Base-by-base conservation (phyloP, 2,888 invertebrate species). In the Sialis fuliginosa region DNA sequence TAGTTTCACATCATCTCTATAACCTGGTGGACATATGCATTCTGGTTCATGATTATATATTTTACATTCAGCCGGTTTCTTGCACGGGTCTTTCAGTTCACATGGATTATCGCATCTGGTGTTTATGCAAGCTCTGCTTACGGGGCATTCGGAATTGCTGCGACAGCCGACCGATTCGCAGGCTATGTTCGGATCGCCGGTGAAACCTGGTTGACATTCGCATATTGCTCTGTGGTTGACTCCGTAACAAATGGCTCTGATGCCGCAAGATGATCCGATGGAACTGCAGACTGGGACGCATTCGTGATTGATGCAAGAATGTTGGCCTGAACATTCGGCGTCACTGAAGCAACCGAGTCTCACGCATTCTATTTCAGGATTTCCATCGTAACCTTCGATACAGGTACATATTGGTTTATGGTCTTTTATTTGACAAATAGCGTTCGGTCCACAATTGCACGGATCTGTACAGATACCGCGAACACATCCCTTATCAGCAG, bases 361-460 rank as follows among this genome's bases (percentile, higher is more conserved):
- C 39, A 75, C 72, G 60, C 91, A 92, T 55, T 83, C 82, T 7
- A 82, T 75, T 57, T 85, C 80, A 32, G 90, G 85, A 61, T 88
- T 87, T 46, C 91, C 92, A 51, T 86, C 79, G 55, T 76, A 91
- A 42, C 88, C 89, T 56, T 78, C 76, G 50, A 75, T 73, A 61
- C 92, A 92, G 1, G 86, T 81, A 58, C 92, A 92, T 0, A 88
- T 79, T 0, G 90, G 88, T 61, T 86, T 86, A 58, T 92, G 91
- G 57, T 85, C 77, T 62, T 77, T 78, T 51, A 89, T 81, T 57
- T 81, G 75, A 60, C 92, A 92, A 53, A 86, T 80, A 1, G 91
- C 82, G 58, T 88, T 83, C 1, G 81, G 72, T 39, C 90, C 91
- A 59, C 89, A 89, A 51, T 81, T 79, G 60, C 91, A 91, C 5